Base-by-base conservation (phyloP, 2,888 invertebrate genomes). In the Pteria penguin region DNA sequence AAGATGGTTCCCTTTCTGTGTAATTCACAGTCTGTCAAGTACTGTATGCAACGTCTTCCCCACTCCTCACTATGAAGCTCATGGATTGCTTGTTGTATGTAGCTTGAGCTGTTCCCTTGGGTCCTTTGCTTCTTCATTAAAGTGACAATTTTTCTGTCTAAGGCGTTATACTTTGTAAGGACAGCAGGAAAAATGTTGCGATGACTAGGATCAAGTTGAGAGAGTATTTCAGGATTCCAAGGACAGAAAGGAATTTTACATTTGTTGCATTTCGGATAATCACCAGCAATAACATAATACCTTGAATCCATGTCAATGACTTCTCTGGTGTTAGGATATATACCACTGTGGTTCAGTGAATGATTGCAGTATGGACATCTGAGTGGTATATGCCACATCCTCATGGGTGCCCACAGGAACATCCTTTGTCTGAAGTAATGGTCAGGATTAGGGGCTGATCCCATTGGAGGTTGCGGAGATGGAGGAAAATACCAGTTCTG, bases 401-500 rank as follows among this genome's bases (percentile, higher is more conserved):
- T 18, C 63, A 63, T 63, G 14, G 33, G 63, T 11, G 63, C 63
- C 63, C 63, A 63, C 26, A 63, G 22, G 33, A 63, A 63, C 63
- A 63, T 33, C 33, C 33, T 63, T n/a, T 63, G 32, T 33, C 63
- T 31, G 22, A 63, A 63, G 24, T 63, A 63, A 32, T 63, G n/a
- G 14, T 32, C 8, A 22, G 63, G 63, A 8, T 33, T 22, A 29
- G 63, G 63, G 18, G 63, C 22, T 63, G 63, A 63, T 33, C 63
- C 33, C 3, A 33, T n/a, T 29, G 63, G 63, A 11, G 33, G 5
- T 29, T 26, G 33, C 14, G 63, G 63, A 5, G n/a, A 18, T 63
- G 63, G 63, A 4, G 63, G 63, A 31, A 22, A 33, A 31, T 63
- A 63, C 63, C 63, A 63, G 36, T 63, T 63, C n/a, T 63, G 31